A percentile compares a stretch with the other conserved stretches of the same genome.
These are phyloP conservation scores for Sterrhoptilus dennistouni DNA, from an alignment of 2,113 vertebrate genomes.

Conservation along the genomic window DNA sequence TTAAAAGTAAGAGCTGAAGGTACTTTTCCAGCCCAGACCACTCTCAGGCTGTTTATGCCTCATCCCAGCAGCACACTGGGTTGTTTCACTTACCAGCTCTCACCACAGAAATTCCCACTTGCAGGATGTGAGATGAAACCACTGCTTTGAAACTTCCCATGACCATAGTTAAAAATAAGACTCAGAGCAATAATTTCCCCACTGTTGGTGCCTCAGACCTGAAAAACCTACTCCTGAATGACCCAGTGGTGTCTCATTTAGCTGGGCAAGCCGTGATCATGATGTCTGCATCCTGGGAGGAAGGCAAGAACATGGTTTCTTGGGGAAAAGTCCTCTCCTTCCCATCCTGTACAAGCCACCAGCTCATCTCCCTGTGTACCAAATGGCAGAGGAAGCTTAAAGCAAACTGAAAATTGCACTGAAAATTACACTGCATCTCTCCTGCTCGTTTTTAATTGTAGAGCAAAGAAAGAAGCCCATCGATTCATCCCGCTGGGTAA, in stretches of 20 bases:
- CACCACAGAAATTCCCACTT: neutral
- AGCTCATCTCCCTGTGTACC: fast-evolving
- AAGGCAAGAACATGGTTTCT: neutral
- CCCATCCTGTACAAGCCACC: neutral
- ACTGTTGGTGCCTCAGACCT: neutral
- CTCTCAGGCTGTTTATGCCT: neutral
- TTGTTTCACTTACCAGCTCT: neutral
- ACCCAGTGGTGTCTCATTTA: neutral
- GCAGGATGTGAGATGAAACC: neutral
- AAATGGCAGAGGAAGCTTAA: neutral
- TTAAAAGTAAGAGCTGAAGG: neutral
- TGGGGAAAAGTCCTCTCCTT: neutral
- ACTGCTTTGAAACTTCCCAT: neutral
- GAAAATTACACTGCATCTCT: neutral
- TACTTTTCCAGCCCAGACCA: neutral
- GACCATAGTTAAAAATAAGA: neutral
- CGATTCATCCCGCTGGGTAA: constrained; percentile 12
- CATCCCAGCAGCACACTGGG: neutral
- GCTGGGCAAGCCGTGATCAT: neutral
- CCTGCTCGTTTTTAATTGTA: neutral
- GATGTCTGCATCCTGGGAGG: neutral
- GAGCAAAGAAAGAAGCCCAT: constrained; percentile 33
- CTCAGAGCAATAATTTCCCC: neutral
- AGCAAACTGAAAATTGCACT: neutral
- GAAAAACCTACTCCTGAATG: neutral